Evolutionary conservation across 1,140 invertebrate genomes (phyloP).

Genomic region (Vanessa atalanta): DNA sequence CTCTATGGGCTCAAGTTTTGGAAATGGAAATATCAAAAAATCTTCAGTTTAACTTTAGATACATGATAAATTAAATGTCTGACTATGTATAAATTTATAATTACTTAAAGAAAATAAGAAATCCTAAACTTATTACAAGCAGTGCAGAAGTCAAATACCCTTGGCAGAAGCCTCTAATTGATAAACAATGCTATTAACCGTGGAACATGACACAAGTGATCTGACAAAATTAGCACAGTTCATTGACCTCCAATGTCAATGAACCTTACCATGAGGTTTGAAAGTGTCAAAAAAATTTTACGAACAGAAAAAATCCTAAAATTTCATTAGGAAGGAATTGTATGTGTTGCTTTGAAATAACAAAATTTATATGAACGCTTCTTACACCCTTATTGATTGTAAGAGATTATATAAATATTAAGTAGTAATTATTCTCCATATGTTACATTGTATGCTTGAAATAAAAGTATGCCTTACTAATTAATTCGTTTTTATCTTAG

Average conservation of each 20-base stretch:
- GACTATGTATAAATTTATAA: neutral
- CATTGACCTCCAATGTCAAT: constrained; percentile 53
- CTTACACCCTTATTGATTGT: too few relatives aligned
- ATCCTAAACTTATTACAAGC: neutral
- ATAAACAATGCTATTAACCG: constrained; percentile 55
- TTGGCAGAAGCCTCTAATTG: constrained; percentile 37
- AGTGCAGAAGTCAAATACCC: neutral
- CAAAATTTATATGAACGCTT: too few relatives aligned
- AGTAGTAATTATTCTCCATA: too few relatives aligned
- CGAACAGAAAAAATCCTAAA: neutral
- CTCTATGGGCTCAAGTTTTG: constrained; percentile 70
- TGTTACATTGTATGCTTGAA: too few relatives aligned
- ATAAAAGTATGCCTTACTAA: too few relatives aligned
- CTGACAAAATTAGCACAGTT: constrained; percentile 46
- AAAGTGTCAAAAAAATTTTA: neutral
- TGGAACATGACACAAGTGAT: constrained; percentile 44
- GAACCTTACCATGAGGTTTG: constrained; percentile 37
- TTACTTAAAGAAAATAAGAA: neutral
- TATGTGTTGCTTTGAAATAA: too few relatives aligned
- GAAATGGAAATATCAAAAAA: too few relatives aligned
- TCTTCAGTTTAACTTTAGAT: too few relatives aligned
- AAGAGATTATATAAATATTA: too few relatives aligned
- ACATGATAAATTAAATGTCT: too few relatives aligned
- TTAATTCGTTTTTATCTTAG: too few relatives aligned
- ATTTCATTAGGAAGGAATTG: too few relatives aligned